A percentile compares a stretch with the other conserved stretches of the same genome.
phyloP scores from a whole-genome alignment of 1,140 invertebrate species.

The Drosophila miranda region DNA sequence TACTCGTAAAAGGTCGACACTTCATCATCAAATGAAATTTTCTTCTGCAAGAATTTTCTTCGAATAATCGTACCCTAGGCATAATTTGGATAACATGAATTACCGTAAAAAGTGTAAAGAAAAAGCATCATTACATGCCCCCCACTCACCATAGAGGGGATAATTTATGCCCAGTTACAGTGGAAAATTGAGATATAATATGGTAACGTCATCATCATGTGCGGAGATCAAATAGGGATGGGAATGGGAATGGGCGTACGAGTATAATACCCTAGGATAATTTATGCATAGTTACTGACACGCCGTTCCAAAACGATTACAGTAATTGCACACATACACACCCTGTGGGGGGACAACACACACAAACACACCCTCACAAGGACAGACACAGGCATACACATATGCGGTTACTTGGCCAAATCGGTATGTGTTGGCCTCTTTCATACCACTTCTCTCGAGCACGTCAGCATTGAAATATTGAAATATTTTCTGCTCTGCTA shows the following conservation, averaged over 20 bases:
- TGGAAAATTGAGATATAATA: constrained; percentile 16
- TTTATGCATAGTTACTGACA: constrained; percentile 41
- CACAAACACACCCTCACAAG: neutral
- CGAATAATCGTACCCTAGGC: no score
- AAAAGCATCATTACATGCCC: no score
- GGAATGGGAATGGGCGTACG: no score
- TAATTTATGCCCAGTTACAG: no score
- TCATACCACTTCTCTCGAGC: neutral
- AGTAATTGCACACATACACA: constrained; percentile 35
- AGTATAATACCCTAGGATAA: constrained; percentile 20
- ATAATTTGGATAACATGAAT: no score
- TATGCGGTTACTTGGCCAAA: neutral
- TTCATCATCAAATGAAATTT: no score
- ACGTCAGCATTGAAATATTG: neutral
- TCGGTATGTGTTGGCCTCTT: constrained; percentile 10
- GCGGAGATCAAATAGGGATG: neutral
- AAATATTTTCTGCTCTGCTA: neutral
- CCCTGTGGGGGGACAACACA: no score
- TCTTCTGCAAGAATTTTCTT: no score
- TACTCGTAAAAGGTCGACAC: no score
- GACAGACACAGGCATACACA: constrained; percentile 1
- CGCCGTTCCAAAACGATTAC: constrained; percentile 35
- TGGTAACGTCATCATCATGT: constrained; percentile 4
- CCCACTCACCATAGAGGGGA: no score
- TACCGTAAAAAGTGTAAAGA: no score